Evolutionary conservation across 2,113 vertebrate species (phyloP).

Genomic region (Chunga burmeisteri): DNA sequence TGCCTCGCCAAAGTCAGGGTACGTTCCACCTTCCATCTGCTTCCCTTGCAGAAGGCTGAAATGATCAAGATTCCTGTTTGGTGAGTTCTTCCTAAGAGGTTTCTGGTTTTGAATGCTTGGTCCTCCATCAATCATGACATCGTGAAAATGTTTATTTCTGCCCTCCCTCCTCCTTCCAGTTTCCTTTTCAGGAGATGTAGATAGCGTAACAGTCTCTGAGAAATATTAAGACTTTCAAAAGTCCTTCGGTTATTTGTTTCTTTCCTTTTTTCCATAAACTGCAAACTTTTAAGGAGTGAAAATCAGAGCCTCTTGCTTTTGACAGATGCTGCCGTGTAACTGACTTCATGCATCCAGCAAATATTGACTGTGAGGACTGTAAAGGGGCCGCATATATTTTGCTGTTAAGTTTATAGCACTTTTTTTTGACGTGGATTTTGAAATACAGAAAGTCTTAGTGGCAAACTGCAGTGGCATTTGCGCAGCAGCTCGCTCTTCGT

Average conservation of each 20-base stretch:
- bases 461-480: neutral
- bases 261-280: neutral
- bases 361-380: neutral
- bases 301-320: neutral
- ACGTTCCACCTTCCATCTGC: neutral
- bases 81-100: neutral
- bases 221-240: neutral
- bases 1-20: neutral
- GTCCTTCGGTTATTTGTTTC: neutral
- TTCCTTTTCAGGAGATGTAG: neutral
- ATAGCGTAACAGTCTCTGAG: neutral
- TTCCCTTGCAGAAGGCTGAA: neutral
- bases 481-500: rapidly evolving
- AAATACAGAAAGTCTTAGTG: neutral
- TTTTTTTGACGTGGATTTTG: neutral
- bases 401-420: neutral
- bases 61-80: neutral
- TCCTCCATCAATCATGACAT: neutral
- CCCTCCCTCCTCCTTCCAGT: neutral
- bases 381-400: neutral
- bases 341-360: neutral
- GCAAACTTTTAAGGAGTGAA: neutral
- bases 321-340: neutral
- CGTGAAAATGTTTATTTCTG: neutral
- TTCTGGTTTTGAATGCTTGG: neutral